Conservation (phyloP, 2,113 vertebrate genomes). For the Vidua macroura region DNA sequence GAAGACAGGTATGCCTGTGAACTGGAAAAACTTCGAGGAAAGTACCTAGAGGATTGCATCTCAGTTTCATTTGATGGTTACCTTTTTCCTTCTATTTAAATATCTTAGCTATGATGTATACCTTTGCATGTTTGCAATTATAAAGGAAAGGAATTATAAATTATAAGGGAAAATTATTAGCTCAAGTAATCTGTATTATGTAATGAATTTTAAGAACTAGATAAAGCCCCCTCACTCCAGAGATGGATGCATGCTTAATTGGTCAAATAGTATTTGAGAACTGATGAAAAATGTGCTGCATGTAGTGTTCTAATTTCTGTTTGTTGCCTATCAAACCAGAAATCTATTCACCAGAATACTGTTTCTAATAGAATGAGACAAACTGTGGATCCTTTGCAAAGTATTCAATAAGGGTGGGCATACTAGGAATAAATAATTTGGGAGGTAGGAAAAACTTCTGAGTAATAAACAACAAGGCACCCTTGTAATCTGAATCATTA, state of each 20-base stretch:
- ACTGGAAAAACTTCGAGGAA: neutral
- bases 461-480: neutral
- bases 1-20: neutral
- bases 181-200: neutral
- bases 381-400: neutral
- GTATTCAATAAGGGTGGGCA: neutral
- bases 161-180: neutral
- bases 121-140: neutral
- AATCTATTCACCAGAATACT: neutral
- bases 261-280: neutral
- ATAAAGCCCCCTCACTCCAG: neutral
- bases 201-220: neutral
- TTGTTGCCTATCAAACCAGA: neutral
- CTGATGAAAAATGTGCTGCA: neutral
- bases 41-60: neutral
- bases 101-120: neutral
- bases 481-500: neutral
- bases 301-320: neutral
- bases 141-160: neutral
- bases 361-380: neutral
- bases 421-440: neutral
- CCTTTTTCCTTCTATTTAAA: neutral
- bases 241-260: neutral
- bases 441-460: neutral
- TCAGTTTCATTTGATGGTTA: neutral